phyloP scores from a whole-genome alignment of 2,888 invertebrate genomes.

The Trichopoda pennipes region DNA sequence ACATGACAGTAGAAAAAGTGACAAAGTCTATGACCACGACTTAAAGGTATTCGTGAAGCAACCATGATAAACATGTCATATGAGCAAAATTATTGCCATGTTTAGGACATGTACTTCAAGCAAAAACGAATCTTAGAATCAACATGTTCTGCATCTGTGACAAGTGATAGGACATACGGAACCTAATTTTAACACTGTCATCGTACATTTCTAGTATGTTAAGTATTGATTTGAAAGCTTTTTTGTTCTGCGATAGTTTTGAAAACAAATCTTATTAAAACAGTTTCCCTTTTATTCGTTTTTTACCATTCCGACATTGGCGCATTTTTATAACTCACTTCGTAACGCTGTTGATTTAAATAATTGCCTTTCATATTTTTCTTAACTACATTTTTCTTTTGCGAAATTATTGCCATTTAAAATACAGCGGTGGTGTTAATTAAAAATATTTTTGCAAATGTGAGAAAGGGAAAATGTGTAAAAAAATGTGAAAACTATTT shows the following conservation, averaged over 20 bases:
- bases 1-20: no score
- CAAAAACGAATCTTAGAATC: no score
- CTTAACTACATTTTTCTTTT: background rate
- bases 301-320: slow-evolving; percentile 17
- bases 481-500: background rate
- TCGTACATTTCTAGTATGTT: no score
- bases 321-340: slow-evolving; percentile 35
- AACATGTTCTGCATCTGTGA: background rate
- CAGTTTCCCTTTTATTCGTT: slow-evolving; percentile 8
- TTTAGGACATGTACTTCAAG: no score
- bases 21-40: no score
- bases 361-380: slow-evolving; percentile 47
- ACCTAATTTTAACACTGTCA: background rate
- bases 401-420: background rate
- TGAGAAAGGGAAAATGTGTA: background rate
- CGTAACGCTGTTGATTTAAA: slow-evolving; percentile 58
- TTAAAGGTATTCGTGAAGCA: no score
- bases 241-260: background rate
- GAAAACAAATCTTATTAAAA: slow-evolving; percentile 12
- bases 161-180: no score
- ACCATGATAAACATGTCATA: no score
- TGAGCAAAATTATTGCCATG: no score
- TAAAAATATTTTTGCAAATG: background rate
- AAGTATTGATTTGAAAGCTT: background rate
- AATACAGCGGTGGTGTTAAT: background rate